A percentile compares a stretch with the other conserved stretches of the same genome.
phyloP scores from a whole-genome alignment of 2,797 vertebrate genomes.

The Nyctibius grandis region DNA sequence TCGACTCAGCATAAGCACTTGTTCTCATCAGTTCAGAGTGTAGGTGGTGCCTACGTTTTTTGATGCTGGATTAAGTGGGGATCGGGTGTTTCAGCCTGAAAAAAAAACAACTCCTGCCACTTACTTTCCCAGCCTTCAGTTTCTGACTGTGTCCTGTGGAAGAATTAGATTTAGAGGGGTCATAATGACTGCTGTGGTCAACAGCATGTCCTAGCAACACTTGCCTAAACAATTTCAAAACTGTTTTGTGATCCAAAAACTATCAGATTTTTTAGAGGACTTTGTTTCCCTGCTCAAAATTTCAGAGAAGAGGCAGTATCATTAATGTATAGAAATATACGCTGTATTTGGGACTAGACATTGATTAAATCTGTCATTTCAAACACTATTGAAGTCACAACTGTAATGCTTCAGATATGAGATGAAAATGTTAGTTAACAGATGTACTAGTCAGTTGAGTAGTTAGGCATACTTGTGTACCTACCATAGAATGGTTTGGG shows the following conservation, averaged over 20 bases:
- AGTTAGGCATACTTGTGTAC: neutral
- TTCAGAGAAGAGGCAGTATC: neutral
- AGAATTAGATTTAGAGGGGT: neutral
- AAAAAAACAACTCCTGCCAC: neutral
- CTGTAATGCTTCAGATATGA: neutral
- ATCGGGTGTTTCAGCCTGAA: neutral
- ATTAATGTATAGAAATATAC: neutral
- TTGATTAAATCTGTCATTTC: neutral
- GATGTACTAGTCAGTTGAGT: neutral
- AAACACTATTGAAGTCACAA: neutral
- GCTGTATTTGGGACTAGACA: neutral
- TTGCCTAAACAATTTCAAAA: neutral
- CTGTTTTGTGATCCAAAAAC: neutral
- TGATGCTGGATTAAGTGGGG: neutral
- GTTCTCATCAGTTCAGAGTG: neutral
- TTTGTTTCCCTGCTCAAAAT: neutral
- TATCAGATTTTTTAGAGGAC: neutral
- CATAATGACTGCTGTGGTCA: neutral
- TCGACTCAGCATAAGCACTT: neutral
- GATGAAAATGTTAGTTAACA: neutral
- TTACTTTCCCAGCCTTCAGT: neutral
- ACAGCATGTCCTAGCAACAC: neutral
- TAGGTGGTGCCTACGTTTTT: neutral
- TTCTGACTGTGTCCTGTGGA: neutral
- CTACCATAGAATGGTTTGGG: no score